A percentile compares a stretch with the other conserved stretches of the same genome.
These are phyloP conservation scores for Malthinus seriepunctatus DNA, from an alignment of 2,888 invertebrate species.

Conservation along the genomic window DNA sequence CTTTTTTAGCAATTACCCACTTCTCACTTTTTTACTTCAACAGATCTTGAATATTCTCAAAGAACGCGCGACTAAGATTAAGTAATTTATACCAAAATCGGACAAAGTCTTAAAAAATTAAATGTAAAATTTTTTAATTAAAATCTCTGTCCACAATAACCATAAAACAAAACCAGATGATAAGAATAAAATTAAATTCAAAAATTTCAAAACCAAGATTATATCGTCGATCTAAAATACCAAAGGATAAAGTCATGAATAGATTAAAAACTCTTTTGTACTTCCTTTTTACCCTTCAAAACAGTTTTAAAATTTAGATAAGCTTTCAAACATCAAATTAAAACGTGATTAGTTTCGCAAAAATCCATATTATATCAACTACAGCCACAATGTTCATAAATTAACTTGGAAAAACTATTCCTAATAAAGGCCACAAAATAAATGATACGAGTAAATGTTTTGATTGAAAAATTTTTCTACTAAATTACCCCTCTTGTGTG, in stretches of 20 bases:
- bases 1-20: too few species aligned
- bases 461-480: constrained; percentile 9
- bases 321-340: too few species aligned
- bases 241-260: constrained; percentile 7
- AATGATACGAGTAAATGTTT: constrained; percentile 11
- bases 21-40: too few species aligned
- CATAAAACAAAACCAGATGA: constrained; percentile 2
- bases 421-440: neutral
- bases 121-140: too few species aligned
- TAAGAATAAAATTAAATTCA: constrained; percentile 4
- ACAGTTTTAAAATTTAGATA: neutral
- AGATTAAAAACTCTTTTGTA: constrained; percentile 8
- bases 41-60: too few species aligned
- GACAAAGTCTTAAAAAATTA: too few species aligned
- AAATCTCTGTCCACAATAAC: neutral
- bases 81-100: neutral
- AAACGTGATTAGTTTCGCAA: too few species aligned
- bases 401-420: too few species aligned
- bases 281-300: neutral
- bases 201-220: constrained; percentile 2
- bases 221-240: constrained; percentile 10
- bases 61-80: neutral
- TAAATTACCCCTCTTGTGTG: neutral
- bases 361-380: too few species aligned
- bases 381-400: too few species aligned